A percentile compares a stretch with the other conserved stretches of the same genome.
Conservation (phyloP, 2,888 invertebrate genomes). For the Drosophila barbarae region DNA sequence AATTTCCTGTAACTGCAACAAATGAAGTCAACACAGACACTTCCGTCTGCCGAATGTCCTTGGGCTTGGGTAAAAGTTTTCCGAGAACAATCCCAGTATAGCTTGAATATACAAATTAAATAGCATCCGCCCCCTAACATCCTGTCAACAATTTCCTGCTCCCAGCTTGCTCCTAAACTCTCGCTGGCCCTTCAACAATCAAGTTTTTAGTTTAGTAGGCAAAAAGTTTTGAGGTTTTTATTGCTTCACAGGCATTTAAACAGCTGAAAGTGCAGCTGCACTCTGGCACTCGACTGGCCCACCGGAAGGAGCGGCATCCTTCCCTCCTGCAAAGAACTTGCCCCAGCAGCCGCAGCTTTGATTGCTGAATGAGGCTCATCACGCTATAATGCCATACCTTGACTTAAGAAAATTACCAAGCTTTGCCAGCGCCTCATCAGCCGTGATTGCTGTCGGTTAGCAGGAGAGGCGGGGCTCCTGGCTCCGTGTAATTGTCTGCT, state of each 20-base stretch:
- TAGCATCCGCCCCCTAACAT: constrained; percentile 72
- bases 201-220: constrained; percentile 49
- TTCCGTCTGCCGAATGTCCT: constrained; percentile 22
- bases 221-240: constrained; percentile 53
- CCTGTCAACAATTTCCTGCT: constrained; percentile 77
- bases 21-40: constrained; percentile 46
- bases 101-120: constrained; percentile 72
- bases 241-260: constrained; percentile 40
- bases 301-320: constrained; percentile 11
- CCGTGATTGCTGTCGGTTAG: constrained; percentile 44
- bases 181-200: constrained; percentile 50
- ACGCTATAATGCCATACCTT: constrained; percentile 61
- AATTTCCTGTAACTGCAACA: constrained; percentile 52
- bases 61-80: constrained; percentile 41
- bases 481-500: constrained; percentile 61
- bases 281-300: neutral
- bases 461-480: constrained; percentile 34
- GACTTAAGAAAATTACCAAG: constrained; percentile 51
- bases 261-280: constrained; percentile 31
- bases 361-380: constrained; percentile 67
- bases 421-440: constrained; percentile 44
- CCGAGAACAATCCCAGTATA: constrained; percentile 26
- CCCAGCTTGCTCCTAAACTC: constrained; percentile 43
- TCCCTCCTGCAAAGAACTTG: neutral
- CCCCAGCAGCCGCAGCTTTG: constrained; percentile 44